Base-by-base conservation (phyloP, 2,888 invertebrate genomes). In the Chironomus riparius region DNA sequence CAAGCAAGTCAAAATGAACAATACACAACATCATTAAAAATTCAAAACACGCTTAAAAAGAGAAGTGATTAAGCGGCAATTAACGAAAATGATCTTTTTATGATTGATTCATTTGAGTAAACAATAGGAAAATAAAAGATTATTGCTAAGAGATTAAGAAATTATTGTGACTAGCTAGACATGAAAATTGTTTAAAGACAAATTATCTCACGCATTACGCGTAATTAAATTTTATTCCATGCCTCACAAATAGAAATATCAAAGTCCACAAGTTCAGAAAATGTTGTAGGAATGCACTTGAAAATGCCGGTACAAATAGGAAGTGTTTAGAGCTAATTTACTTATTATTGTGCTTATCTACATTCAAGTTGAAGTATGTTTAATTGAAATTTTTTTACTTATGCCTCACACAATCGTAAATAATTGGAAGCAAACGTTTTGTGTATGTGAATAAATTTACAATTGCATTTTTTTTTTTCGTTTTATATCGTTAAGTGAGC, bases 261-360 rank as follows among this genome's bases (percentile, higher is more conserved):
- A 2, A 38, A 38, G 38, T 38, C 38, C 10, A 10, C 18, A 13
- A 50, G 13, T 13, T 13, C 15, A 50, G 2, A 21, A 18, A 65
- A 22, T 65, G 65, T 3, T 4, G 56, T 56, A 7, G 10, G 7
- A 56, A 65, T 65, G 65, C 65, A 24, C 13, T 21, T 24, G 4
- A 24, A 65, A 65, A 65, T 65, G 65, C 65, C 65, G 65, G 65
- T 65, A 65, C 24, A 65, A 65, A 65, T 65, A 65, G 65, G 65
- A 65, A 65, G 22, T 13, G 13, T 21, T 65, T 56, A 15, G 18
- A 15, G 18, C 56, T 18, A 56, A 15, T 56, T 18, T 18, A 56
- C 18, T 56, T 15, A 18, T 56, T 15, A 18, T 15, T 56, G 7
- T 56, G 4, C 18, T 56, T 56, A 38, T 38, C 38, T 38, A 38